Evolutionary conservation across 2,888 invertebrate genomes (phyloP).

Genomic region (Leistus spinibarbis): DNA sequence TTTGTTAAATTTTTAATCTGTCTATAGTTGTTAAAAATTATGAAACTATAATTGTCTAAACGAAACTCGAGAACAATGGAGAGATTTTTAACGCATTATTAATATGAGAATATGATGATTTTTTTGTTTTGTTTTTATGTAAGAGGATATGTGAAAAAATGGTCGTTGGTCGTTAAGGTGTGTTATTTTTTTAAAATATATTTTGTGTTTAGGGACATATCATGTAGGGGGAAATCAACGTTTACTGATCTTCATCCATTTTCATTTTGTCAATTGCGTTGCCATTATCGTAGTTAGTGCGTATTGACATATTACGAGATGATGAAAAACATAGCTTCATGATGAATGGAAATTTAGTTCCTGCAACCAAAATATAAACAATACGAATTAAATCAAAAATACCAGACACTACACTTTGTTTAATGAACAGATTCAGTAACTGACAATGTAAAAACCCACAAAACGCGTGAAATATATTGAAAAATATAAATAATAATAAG

Average conservation of each 20-base stretch:
- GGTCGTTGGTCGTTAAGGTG: constrained; percentile 27
- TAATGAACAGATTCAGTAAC: too few species aligned
- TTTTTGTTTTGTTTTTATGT: not conserved
- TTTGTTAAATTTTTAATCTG: constrained; percentile 10
- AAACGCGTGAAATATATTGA: not conserved
- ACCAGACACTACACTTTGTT: not conserved
- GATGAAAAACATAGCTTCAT: constrained; percentile 98
- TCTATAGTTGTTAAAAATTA: constrained; percentile 12
- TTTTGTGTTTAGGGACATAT: constrained; percentile 10
- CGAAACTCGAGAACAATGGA: not conserved
- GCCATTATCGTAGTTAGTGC: constrained; percentile 49
- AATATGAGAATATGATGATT: not conserved
- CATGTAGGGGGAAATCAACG: not conserved
- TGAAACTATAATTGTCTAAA: constrained; percentile 15
- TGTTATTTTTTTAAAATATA: not conserved
- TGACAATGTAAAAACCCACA: too few species aligned
- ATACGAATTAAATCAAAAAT: not conserved
- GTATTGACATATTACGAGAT: constrained; percentile 67
- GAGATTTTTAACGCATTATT: not conserved
- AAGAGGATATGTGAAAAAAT: constrained; percentile 33
- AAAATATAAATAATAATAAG: not conserved
- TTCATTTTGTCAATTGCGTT: constrained; percentile 50
- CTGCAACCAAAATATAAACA: constrained; percentile 61
- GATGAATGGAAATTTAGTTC: constrained; percentile 97
- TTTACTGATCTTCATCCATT: constrained; percentile 47